A percentile compares a stretch with the other conserved stretches of the same genome.
phyloP scores from a whole-genome alignment of 1,140 invertebrate species.

The Meloidogyne chitwoodi region DNA sequence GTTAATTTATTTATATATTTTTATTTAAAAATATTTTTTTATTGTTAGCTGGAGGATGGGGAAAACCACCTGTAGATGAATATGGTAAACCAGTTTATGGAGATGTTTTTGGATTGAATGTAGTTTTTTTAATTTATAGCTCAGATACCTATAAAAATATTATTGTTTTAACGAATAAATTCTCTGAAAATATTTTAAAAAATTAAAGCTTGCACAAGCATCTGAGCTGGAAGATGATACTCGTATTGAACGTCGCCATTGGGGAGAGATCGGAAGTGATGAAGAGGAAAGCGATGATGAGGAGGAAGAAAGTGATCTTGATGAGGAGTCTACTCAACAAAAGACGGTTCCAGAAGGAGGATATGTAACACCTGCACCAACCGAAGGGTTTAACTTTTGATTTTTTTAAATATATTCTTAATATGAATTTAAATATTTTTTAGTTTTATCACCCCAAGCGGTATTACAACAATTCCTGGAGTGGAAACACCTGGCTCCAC shows the following conservation, averaged over 20 bases:
- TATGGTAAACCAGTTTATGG: slow-evolving; percentile 93
- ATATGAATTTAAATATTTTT: too few relatives aligned
- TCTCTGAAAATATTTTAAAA: too few relatives aligned
- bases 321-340: slow-evolving; percentile 63
- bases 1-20: neutral
- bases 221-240: slow-evolving; percentile 69
- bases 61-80: slow-evolving; percentile 99
- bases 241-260: slow-evolving; percentile 82
- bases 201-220: slow-evolving; percentile 3
- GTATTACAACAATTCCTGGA: slow-evolving; percentile 87
- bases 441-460: slow-evolving; percentile 81
- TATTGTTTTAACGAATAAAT: too few relatives aligned
- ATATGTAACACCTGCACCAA: slow-evolving; percentile 46
- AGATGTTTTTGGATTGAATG: slow-evolving; percentile 82
- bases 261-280: slow-evolving; percentile 90
- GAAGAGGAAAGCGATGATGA: slow-evolving; percentile 79
- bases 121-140: slow-evolving; percentile 15
- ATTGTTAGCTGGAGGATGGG: slow-evolving; percentile 71
- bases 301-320: slow-evolving; percentile 65
- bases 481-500: slow-evolving; percentile 89
- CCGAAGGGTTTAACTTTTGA: slow-evolving; percentile 37
- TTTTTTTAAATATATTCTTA: slow-evolving; percentile 2
- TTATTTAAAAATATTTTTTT: slow-evolving; percentile 68
- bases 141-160: too few relatives aligned
- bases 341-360: slow-evolving; percentile 53